Base-by-base conservation (phyloP, 2,888 invertebrate genomes). In the Dyspetes luteomarginatus region DNA sequence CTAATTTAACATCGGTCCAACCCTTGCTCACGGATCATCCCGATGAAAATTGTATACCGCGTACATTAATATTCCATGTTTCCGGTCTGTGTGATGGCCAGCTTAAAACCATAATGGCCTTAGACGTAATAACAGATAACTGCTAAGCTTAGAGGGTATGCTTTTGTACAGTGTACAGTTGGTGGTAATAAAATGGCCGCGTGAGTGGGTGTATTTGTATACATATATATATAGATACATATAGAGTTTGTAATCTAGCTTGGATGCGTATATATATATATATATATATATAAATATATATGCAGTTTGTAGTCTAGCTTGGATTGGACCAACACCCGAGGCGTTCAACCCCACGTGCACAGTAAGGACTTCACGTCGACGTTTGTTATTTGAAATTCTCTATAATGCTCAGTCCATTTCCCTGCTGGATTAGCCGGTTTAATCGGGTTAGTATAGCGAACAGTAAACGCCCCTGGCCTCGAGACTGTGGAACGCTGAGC, bases 381-480 rank as follows among this genome's bases (percentile, higher is more conserved):
- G 73, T 81, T 81, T 77, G 73, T 74, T 81, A 78, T 81, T 81
- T 69, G 69, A 78, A 71, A 74, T 78, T 81, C 81, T 78, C 78
- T 52, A 81, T 78, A 81, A 78, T 72, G 58, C 74, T 22, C 81
- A 55, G 74, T 78, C 78, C 81, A 81, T 81, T 81, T 71, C 68
- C 65, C 36, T 74, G 50, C 58, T 65, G 81, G 81, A 78, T 81
- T 81, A 81, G 78, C 72, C 43, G 43, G 12, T 74, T 78, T 81
- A 81, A 81, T 81, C 78, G 78, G 69, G 73, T 78, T 81, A 81
- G 73, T 64, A 81, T 81, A 69, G 74, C 81, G 24, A 74, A 45
- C 69, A 69, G 50, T 65, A 60, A 78, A 78, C 68, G 72, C 65
- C 52, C 69, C 36, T 62, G 50, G 36, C 58, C 58, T 5, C 43